phyloP scores from a whole-genome alignment of 37 sponge, comb jelly and placozoan genomes.

The Eunapius fragilis region DNA sequence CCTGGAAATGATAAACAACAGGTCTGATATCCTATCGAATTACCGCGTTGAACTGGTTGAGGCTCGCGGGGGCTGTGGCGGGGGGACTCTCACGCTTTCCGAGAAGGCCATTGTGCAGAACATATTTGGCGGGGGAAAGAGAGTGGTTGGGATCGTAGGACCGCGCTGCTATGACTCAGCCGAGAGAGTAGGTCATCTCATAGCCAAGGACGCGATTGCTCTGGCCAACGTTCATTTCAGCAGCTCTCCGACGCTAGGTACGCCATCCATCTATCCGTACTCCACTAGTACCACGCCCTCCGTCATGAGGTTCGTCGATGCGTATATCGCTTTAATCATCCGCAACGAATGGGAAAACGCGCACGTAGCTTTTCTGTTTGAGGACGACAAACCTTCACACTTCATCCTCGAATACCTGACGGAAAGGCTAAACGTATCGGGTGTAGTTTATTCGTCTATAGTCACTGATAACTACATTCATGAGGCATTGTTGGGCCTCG shows the following conservation, averaged over 20 bases:
- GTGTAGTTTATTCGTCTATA: neutral
- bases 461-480: too few relatives aligned
- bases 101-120: neutral
- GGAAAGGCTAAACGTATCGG: neutral
- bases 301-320: neutral
- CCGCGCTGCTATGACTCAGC: conserved; percentile 33
- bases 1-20: conserved; percentile 15
- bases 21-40: neutral
- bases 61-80: conserved; percentile 31
- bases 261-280: conserved; percentile 2
- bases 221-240: conserved; percentile 21
- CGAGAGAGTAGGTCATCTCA: neutral
- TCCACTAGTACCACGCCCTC: conserved; percentile 15
- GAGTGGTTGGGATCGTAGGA: conserved; percentile 22
- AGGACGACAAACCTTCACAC: neutral
- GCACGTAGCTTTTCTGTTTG: conserved; percentile 2
- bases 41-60: conserved; percentile 33
- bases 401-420: neutral
- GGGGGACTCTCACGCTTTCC: neutral
- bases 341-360: conserved; percentile 11
- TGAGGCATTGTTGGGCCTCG: neutral
- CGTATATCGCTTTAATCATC: neutral
- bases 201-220: neutral
- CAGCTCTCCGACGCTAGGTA: conserved; percentile 6
- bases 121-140: neutral